phyloP scores from a whole-genome alignment of 1,140 invertebrate species.

The Rhyacophila brunnea region DNA sequence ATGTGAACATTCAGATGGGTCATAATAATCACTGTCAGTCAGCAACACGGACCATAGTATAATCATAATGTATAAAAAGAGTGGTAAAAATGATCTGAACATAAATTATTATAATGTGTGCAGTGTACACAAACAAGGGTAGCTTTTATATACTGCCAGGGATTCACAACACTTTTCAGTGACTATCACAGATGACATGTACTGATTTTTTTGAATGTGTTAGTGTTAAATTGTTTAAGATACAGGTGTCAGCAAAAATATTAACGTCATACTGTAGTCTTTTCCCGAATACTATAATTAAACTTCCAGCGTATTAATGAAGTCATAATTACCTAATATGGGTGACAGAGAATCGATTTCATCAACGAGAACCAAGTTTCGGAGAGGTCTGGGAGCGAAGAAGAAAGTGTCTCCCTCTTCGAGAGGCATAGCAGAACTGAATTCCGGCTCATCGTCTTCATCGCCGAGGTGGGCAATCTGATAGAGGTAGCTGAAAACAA shows the following conservation, averaged over 20 bases:
- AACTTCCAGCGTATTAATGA: too few relatives aligned
- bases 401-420: constrained; percentile 99
- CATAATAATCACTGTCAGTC: constrained; percentile 31
- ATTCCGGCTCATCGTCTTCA: constrained; percentile 99
- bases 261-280: too few relatives aligned
- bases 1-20: constrained; percentile 18
- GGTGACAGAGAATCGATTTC: constrained; percentile 97
- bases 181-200: too few relatives aligned
- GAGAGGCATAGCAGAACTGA: constrained; percentile 96
- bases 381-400: constrained; percentile 90
- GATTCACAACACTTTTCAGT: too few relatives aligned
- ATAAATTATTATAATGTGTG: too few relatives aligned
- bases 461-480: constrained; percentile 99
- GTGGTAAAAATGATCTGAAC: too few relatives aligned
- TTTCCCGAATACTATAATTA: too few relatives aligned
- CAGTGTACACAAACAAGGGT: too few relatives aligned
- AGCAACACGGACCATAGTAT: constrained; percentile 34
- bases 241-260: too few relatives aligned
- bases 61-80: constrained; percentile 27
- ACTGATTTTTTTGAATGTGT: too few relatives aligned
- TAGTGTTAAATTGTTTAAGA: too few relatives aligned
- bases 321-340: constrained; percentile 81
- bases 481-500: constrained; percentile 82
- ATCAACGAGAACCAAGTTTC: constrained; percentile 97
- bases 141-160: too few relatives aligned